These are phyloP conservation scores for Melopsittacus undulatus DNA, from an alignment of 2,797 vertebrate species.

Conservation along the genomic window DNA sequence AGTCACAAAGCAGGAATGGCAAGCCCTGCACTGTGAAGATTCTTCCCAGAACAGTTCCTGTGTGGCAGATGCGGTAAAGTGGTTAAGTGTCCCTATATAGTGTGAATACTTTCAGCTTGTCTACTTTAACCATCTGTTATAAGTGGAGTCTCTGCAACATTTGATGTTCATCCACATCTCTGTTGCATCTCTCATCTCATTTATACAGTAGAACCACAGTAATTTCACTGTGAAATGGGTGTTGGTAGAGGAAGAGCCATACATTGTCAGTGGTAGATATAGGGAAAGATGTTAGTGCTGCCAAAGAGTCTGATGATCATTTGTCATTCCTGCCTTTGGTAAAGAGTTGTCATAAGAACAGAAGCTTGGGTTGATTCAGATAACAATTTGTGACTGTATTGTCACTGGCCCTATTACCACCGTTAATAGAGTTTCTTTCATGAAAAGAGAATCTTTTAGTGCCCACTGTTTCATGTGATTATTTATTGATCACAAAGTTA, in stretches of 20 bases:
- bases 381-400: neutral
- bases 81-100: neutral
- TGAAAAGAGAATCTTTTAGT: conserved; percentile 12
- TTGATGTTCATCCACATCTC: neutral
- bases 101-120: neutral
- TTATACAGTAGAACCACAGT: neutral
- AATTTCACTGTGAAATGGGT: neutral
- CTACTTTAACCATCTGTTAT: neutral
- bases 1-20: neutral
- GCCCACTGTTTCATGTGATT: conserved; percentile 29
- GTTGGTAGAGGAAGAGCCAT: neutral
- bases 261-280: neutral
- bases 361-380: neutral
- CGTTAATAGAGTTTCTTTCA: neutral
- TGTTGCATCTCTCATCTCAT: neutral
- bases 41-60: neutral
- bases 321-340: neutral
- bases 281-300: neutral
- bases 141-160: neutral
- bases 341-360: neutral
- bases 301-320: neutral
- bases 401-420: neutral
- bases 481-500: conserved; percentile 18
- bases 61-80: neutral
- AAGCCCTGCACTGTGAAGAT: neutral